These are phyloP conservation scores for Echinarachnius parma DNA, from an alignment of 53 echinoderm and acorn worm species.

Conservation along the genomic window DNA sequence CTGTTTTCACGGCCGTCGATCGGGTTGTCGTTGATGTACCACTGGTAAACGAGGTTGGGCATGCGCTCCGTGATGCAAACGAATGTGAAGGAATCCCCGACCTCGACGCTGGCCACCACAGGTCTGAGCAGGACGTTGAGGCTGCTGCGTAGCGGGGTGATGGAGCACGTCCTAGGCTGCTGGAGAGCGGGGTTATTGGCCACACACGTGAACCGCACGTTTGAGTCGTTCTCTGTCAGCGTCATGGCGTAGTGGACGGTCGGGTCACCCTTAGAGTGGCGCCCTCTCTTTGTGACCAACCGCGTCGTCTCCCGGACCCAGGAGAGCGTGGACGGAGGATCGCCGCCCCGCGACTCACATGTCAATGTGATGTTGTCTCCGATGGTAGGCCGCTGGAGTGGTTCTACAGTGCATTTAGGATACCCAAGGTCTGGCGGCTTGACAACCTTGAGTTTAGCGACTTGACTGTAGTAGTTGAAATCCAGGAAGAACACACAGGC, in stretches of 20 bases:
- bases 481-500: slow-evolving; percentile 59
- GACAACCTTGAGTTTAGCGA: slow-evolving; percentile 54
- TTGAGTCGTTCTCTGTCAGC: slow-evolving; percentile 57
- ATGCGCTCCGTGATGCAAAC: slow-evolving; percentile 65
- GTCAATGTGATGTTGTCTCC: slow-evolving; percentile 76
- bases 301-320: slow-evolving; percentile 65
- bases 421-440: slow-evolving; percentile 65
- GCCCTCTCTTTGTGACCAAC: slow-evolving; percentile 31
- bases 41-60: slow-evolving; percentile 58
- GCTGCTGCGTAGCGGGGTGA: slow-evolving; percentile 69
- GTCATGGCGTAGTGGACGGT: slow-evolving; percentile 45
- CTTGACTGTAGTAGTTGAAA: slow-evolving; percentile 56
- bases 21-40: slow-evolving; percentile 65
- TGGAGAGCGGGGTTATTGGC: slow-evolving; percentile 62
- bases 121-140: slow-evolving; percentile 65
- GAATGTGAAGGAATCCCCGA: slow-evolving; percentile 51
- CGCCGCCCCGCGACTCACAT: slow-evolving; percentile 85
- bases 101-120: slow-evolving; percentile 49
- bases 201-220: slow-evolving; percentile 72
- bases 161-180: slow-evolving; percentile 66
- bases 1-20: slow-evolving; percentile 46
- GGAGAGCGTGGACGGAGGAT: slow-evolving; percentile 77
- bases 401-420: slow-evolving; percentile 61
- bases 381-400: slow-evolving; percentile 37
- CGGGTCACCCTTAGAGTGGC: slow-evolving; percentile 27